Evolutionary conservation across 2,888 invertebrate species (phyloP), one percentile per base, ranked within the genome.

Genomic region (Cepaea hortensis): DNA sequence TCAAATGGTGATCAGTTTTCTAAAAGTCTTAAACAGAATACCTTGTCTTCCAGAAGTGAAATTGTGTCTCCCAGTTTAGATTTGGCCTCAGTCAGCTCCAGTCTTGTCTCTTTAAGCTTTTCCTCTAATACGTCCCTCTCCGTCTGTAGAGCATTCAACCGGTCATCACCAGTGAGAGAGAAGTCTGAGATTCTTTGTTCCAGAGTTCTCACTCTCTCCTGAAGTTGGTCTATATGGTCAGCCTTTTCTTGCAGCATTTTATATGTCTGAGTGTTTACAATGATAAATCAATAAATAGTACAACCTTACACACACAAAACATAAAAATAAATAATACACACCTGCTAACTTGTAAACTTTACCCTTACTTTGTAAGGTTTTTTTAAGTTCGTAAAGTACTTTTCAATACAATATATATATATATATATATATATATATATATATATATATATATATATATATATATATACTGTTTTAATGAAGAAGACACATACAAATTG

Each of bases 51-150:
- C 73, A 98, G 95, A 0, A 97, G 96, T 23, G 97, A 96, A 91
- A 98, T 98, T 94, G 98, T 97, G 20, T 97, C 97, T 92, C 97
- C 97, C 98, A 98, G 98, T 0, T 97, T 97, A 0, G 97, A 97
- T 94, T 98, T 98, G 90, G 98, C 97, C 92, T 98, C 97, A 0
- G 97, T 96, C 62, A 98, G 95, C 94, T 98, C 98, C 93, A 97
- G 95, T 93, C 97, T 97, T 0, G 97, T 96, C 93, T 98, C 98
- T 91, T 97, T 97, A 87, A 98, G 94, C 91, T 97, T 96, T 88
- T 97, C 96, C 89, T 97, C 96, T 62, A 98, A 95, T 61, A 48
- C 84, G 50, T 91, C 90, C 82, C 94, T 90, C 93, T 93, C 87
- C 11, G 35, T 73, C 76, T 84, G 68, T 11, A 94, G 87, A 35